Percentiles rank a stretch among this genome's conserved stretches.
Evolutionary conservation across 2,113 vertebrate species (phyloP).

Genomic region (Rhinoderma darwinii): DNA sequence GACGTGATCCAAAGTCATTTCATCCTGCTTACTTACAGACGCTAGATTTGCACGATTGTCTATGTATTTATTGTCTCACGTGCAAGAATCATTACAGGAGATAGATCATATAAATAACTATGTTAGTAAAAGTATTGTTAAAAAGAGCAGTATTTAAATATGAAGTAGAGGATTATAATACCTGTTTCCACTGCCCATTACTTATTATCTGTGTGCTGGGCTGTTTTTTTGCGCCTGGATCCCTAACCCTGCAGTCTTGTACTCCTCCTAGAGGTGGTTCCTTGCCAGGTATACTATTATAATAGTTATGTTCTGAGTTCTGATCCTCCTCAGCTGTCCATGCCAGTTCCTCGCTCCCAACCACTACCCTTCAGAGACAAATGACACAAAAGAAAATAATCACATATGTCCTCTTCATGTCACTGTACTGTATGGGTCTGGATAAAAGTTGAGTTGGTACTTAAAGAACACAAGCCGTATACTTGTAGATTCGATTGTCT

Average conservation of each 20-base stretch:
- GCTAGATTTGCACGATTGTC: background rate
- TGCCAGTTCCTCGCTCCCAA: constrained; percentile 76
- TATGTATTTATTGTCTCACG: background rate
- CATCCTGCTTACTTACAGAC: background rate
- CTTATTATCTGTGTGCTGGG: background rate
- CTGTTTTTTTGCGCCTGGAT: constrained; percentile 1
- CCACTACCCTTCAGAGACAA: constrained; percentile 70
- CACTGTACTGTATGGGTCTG: background rate
- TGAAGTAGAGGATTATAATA: constrained; percentile 57
- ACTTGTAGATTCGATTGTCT: background rate
- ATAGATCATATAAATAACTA: background rate
- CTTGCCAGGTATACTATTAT: constrained; percentile 97
- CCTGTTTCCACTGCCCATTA: constrained; percentile 69
- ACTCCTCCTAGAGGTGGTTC: constrained; percentile 89
- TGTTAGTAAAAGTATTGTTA: background rate
- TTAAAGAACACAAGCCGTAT: background rate
- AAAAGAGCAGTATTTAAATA: background rate
- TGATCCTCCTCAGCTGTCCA: constrained; percentile 89
- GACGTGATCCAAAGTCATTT: background rate
- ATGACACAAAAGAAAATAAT: background rate
- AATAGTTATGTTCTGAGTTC: constrained; percentile 82
- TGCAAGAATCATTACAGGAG: too few species aligned
- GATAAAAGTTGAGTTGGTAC: background rate
- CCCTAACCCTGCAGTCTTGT: constrained; percentile 84
- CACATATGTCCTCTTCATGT: background rate